phyloP scores from a whole-genome alignment of 2,888 invertebrate species.

The Furcula furcula region DNA sequence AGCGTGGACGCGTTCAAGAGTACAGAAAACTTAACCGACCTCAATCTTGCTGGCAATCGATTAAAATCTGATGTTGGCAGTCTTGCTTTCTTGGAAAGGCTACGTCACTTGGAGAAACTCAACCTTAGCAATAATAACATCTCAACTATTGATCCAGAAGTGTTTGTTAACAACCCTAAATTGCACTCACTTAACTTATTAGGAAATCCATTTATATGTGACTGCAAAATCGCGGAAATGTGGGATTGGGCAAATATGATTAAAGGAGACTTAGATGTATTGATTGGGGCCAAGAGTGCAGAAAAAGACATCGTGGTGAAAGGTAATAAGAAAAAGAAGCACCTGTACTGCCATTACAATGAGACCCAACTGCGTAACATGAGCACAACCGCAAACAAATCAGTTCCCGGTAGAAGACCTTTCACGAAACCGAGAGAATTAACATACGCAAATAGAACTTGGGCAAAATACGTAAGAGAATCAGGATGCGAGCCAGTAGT shows the following conservation, averaged over 20 bases:
- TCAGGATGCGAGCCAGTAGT: constrained; percentile 83
- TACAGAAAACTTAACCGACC: constrained; percentile 83
- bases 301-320: constrained; percentile 84
- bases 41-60: constrained; percentile 83
- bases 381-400: constrained; percentile 70
- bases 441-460: constrained; percentile 83
- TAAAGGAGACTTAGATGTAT: constrained; percentile 83
- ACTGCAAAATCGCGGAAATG: constrained; percentile 85
- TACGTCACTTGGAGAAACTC: constrained; percentile 81
- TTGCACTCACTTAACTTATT: constrained; percentile 83
- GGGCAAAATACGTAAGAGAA: constrained; percentile 87
- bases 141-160: constrained; percentile 79
- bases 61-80: constrained; percentile 72
- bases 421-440: constrained; percentile 82
- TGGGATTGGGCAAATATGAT: constrained; percentile 88
- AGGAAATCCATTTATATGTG: constrained; percentile 86
- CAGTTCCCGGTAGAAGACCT: constrained; percentile 78
- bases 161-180: constrained; percentile 80
- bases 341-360: constrained; percentile 84
- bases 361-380: constrained; percentile 77
- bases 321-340: constrained; percentile 84
- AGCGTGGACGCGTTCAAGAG: constrained; percentile 83
- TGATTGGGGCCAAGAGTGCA: constrained; percentile 84
- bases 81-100: constrained; percentile 78
- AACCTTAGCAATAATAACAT: constrained; percentile 85